Evolutionary conservation across 2,113 vertebrate genomes (phyloP).

Genomic region (Podocnemis expansa): DNA sequence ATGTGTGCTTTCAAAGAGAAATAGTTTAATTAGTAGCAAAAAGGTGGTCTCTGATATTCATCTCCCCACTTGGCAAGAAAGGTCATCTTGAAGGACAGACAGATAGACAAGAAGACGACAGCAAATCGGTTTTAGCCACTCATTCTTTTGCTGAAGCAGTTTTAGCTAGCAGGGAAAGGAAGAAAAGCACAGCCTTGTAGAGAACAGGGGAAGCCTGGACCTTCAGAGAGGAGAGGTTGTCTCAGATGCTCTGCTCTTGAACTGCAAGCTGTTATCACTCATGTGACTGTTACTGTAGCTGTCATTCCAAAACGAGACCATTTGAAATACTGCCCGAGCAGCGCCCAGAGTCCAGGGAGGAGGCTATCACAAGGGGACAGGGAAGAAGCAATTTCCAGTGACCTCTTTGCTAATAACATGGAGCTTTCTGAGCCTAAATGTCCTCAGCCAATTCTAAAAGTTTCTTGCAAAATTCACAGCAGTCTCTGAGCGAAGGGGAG

Average conservation of each 20-base stretch:
- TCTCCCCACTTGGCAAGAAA: neutral
- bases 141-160: neutral
- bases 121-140: too few species aligned
- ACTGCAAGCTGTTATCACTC: neutral
- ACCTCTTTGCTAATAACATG: neutral
- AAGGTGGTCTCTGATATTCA: neutral
- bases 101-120: neutral
- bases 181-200: neutral
- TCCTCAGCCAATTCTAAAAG: neutral
- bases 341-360: neutral
- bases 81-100: neutral
- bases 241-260: neutral
- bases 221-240: neutral
- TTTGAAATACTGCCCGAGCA: neutral
- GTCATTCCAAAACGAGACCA: neutral
- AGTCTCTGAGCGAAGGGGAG: neutral
- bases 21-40: neutral
- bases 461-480: neutral
- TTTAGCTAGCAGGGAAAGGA: neutral
- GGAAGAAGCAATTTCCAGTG: neutral
- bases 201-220: neutral
- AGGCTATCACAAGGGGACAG: neutral
- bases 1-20: neutral
- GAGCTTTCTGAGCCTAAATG: neutral
- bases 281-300: neutral